Evolutionary conservation across 1,140 invertebrate species (phyloP).

Genomic region (Drosophila sturtevanti): DNA sequence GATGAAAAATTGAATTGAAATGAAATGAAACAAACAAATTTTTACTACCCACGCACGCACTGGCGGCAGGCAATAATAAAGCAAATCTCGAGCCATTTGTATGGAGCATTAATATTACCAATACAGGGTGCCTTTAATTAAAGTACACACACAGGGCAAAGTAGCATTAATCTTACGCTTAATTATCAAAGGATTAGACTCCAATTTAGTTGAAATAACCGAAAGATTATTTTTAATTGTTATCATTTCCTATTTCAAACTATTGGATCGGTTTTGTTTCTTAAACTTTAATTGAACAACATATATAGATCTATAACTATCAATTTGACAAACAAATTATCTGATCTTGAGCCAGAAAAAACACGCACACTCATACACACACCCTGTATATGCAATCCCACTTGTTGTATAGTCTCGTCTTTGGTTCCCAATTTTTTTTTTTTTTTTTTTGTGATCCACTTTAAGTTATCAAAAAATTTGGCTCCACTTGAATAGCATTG

Average conservation of each 20-base stretch:
- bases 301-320: no score
- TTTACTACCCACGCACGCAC: slow-evolving; percentile 5
- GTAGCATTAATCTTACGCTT: no score
- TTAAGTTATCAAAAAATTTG: background rate
- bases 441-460: slow-evolving; percentile 20
- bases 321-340: no score
- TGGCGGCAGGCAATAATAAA: slow-evolving; percentile 3
- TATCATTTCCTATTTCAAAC: no score
- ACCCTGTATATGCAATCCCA: background rate
- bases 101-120: slow-evolving; percentile 33
- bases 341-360: no score
- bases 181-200: no score
- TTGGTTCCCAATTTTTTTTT: slow-evolving; percentile 1
- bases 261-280: no score
- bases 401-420: background rate
- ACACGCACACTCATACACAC: no score
- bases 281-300: no score
- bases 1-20: background rate
- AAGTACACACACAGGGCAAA: no score
- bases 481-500: background rate
- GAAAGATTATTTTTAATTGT: no score
- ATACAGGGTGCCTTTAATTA: slow-evolving; percentile 20
- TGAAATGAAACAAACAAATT: slow-evolving; percentile 22
- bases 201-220: no score
- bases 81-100: slow-evolving; percentile 10